Evolutionary conservation across 2,113 vertebrate species (phyloP).

Genomic region (Tragelaphus buxtoni): DNA sequence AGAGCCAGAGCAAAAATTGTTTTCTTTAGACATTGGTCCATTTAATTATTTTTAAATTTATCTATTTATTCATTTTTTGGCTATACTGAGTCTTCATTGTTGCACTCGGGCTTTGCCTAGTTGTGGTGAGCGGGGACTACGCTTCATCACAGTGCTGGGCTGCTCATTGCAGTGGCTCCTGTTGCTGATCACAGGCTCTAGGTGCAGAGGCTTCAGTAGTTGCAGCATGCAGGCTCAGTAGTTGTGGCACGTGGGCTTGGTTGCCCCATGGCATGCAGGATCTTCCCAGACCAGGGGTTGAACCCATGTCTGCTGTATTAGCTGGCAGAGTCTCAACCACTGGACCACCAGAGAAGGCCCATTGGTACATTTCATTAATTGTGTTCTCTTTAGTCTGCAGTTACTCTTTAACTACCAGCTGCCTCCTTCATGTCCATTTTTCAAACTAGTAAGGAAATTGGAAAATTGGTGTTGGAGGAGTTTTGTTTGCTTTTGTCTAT

Average conservation of each 20-base stretch:
- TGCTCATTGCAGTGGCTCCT: background rate
- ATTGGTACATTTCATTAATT: background rate
- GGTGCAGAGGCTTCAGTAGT: background rate
- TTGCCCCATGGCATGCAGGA: background rate
- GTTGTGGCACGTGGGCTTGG: background rate
- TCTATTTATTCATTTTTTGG: background rate
- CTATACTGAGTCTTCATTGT: background rate
- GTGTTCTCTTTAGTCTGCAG: background rate
- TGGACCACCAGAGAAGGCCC: background rate
- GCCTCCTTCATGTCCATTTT: conserved; percentile 14
- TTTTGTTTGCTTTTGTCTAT: background rate
- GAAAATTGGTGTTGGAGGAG: background rate
- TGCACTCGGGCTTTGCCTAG: background rate
- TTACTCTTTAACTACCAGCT: background rate
- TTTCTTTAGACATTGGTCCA: conserved; percentile 9
- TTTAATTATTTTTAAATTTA: background rate
- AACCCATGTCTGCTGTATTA: background rate
- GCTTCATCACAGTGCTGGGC: background rate
- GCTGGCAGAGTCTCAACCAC: background rate
- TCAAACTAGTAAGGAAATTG: background rate
- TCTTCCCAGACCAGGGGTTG: background rate
- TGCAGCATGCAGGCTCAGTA: background rate
- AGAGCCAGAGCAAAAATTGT: background rate
- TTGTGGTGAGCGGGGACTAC: background rate
- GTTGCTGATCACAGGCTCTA: background rate